Evolutionary conservation across 2,113 vertebrate species (phyloP), one percentile per base, ranked within the genome.

Genomic region (Pheucticus melanocephalus): DNA sequence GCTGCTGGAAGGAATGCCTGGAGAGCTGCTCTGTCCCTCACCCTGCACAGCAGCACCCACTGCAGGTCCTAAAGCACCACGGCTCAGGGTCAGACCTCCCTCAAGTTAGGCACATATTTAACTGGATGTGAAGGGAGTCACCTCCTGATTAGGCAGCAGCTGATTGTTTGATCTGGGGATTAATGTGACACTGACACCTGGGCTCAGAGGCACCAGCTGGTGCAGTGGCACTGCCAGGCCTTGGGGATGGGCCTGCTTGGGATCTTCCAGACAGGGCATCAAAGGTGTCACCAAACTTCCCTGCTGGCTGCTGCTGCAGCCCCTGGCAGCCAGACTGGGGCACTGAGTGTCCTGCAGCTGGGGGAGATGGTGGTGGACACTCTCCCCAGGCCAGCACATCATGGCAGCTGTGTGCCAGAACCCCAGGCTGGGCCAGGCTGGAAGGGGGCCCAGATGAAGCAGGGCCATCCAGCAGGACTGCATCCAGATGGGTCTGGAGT

Each of bases 201-300:
- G 73, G 82, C 87, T 84, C 33, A 5, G 1, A 8, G 4, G 2
- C 60, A 45, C 15, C 88, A 89, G 90, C 87, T 65, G 81, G 22
- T 35, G 28, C 66, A 23, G 80, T 9, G 18, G n/a, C 11, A 3
- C 75, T 56, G 54, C 40, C 0, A 0, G 6, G 1, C 3, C 2
- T 2, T 19, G 27, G 1, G 21, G 53, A 15, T 2, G 12, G 45
- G 28, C n/a, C 71, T 33, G 61, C 54, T 44, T 0, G 0, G 30
- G 35, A 76, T 50, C 39, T 18, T 30, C 53, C 20, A 5, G 15
- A 5, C n/a, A 5, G 21, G 9, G 1, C 18, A 48, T 2, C 50
- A 19, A 12, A 50, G 35, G 75, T 11, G 51, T 8, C 80, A 27
- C 0, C 1, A 1, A 24, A 11, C 44, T 14, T 27, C 15, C 66